Evolutionary conservation across 2,113 vertebrate genomes (phyloP).

Genomic region (Thinocorus orbignyianus): DNA sequence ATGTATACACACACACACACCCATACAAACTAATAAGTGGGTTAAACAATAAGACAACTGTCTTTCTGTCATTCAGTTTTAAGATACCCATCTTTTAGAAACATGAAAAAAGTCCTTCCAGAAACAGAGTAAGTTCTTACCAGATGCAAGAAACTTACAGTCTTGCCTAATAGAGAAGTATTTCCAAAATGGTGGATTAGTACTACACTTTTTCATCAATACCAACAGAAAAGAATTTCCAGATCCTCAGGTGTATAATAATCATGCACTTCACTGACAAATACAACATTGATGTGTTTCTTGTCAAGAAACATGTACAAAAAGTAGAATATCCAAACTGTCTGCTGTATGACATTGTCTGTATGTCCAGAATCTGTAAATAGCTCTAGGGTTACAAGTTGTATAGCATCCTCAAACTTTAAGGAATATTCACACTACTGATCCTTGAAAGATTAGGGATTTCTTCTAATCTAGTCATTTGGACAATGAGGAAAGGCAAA

Average conservation of each 20-base stretch:
- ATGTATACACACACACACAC: accelerated
- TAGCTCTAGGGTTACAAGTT: not conserved
- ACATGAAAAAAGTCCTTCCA: not conserved
- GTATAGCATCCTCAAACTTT: not conserved
- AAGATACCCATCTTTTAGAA: accelerated
- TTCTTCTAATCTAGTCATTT: not conserved
- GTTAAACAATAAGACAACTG: not conserved
- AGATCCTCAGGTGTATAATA: not conserved
- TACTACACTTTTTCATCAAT: not conserved
- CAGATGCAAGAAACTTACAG: not conserved
- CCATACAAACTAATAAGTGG: not conserved
- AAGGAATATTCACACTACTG: not conserved
- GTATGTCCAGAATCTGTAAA: not conserved
- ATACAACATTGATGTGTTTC: not conserved
- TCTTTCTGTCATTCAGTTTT: not conserved
- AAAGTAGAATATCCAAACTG: not conserved
- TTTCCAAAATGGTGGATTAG: not conserved
- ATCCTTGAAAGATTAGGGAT: not conserved
- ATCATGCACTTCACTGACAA: not conserved
- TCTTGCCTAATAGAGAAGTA: not conserved
- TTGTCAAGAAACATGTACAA: not conserved
- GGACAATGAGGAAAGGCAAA: not conserved
- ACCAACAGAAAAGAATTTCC: not conserved
- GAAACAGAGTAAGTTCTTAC: not conserved
- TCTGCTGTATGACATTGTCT: not conserved